These are phyloP conservation scores for Himalopsyche tibetana DNA, from an alignment of 2,888 invertebrate genomes.

Conservation along the genomic window DNA sequence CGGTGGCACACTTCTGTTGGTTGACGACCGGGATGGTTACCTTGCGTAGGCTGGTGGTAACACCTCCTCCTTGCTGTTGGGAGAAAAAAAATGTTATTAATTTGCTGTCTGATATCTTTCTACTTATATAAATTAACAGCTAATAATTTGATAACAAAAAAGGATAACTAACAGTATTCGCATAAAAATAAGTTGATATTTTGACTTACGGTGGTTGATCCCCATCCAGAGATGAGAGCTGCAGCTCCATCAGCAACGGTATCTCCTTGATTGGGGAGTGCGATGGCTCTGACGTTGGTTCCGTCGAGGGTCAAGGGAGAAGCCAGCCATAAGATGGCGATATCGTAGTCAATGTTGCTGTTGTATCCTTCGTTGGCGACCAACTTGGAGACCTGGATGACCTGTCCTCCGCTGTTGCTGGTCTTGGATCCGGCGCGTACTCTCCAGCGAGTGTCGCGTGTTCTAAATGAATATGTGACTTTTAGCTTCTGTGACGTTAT, in stretches of 20 bases:
- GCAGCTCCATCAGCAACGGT: conserved; percentile 69
- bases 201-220: conserved; percentile 69
- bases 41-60: conserved; percentile 71
- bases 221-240: conserved; percentile 75
- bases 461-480: not conserved
- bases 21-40: conserved; percentile 72
- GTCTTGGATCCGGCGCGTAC: conserved; percentile 67
- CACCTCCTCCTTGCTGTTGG: conserved; percentile 70
- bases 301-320: conserved; percentile 69
- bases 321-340: conserved; percentile 70
- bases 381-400: conserved; percentile 69
- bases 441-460: conserved; percentile 49
- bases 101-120: no score
- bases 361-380: conserved; percentile 69
- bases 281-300: conserved; percentile 68
- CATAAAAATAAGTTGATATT: no score
- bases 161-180: no score
- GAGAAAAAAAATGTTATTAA: no score
- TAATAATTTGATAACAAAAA: no score
- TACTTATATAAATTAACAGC: no score
- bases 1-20: conserved; percentile 70
- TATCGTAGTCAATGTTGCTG: conserved; percentile 70
- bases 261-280: conserved; percentile 68
- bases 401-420: conserved; percentile 70
- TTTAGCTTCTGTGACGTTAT: not conserved